Percentiles rank a stretch among this genome's conserved stretches.
Evolutionary conservation across 1,140 invertebrate genomes (phyloP).

Genomic region (Neodiprion virginianus): DNA sequence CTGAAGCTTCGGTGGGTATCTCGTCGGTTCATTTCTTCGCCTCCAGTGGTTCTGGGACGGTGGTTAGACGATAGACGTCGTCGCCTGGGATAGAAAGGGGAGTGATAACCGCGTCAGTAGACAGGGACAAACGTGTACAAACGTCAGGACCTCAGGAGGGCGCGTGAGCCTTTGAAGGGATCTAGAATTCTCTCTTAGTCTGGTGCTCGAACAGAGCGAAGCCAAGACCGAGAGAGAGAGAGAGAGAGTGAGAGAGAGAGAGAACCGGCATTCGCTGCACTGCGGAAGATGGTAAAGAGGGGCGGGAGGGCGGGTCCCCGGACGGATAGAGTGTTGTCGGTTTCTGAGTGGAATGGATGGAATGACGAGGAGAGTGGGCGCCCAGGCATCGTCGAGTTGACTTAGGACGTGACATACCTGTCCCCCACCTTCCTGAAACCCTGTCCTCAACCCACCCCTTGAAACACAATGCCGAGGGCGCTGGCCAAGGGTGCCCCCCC

Average conservation of each 20-base stretch:
- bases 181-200: too few species aligned
- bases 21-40: too few species aligned
- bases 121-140: too few species aligned
- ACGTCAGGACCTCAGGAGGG: too few species aligned
- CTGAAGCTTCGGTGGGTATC: too few species aligned
- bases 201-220: too few species aligned
- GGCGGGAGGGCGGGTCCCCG: not conserved
- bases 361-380: not conserved
- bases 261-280: not conserved
- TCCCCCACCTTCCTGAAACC: slow-evolving; percentile 1
- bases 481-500: not conserved
- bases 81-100: too few species aligned
- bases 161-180: too few species aligned
- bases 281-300: too few species aligned
- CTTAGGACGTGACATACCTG: not conserved
- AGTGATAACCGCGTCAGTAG: not conserved
- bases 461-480: slow-evolving; percentile 6
- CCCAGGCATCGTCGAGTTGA: not conserved
- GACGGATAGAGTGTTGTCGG: not conserved
- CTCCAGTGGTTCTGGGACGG: too few species aligned
- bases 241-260: not conserved
- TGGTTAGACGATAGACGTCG: too few species aligned
- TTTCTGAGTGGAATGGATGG: slow-evolving; percentile 7
- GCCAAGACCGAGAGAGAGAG: not conserved
- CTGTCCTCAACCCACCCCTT: not conserved